Percentiles rank a stretch among this genome's conserved stretches.
Conservation (phyloP, 2,888 invertebrate species). For the Hirtodrosophila cameraria region DNA sequence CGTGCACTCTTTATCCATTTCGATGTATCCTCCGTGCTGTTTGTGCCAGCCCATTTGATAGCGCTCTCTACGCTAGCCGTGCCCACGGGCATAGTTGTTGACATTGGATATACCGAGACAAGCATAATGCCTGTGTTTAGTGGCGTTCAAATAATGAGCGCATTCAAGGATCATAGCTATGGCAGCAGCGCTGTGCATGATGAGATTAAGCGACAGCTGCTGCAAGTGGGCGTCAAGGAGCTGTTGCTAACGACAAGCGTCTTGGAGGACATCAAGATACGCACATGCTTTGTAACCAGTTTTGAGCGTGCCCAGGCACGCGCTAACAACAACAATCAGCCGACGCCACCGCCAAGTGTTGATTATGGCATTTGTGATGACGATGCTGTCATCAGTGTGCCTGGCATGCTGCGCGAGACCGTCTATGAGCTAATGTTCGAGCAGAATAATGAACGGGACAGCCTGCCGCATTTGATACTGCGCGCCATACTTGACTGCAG, state of each 20-base stretch:
- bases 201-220: slow-evolving; percentile 86
- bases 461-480: slow-evolving; percentile 93
- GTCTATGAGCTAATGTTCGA: slow-evolving; percentile 94
- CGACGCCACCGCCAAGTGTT: slow-evolving; percentile 86
- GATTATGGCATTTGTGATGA: slow-evolving; percentile 88
- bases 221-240: slow-evolving; percentile 84
- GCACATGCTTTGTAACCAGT: slow-evolving; percentile 94
- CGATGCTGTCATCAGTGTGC: slow-evolving; percentile 86
- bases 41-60: slow-evolving; percentile 94
- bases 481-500: slow-evolving; percentile 93
- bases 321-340: slow-evolving; percentile 82
- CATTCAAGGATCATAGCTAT: slow-evolving; percentile 92
- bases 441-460: slow-evolving; percentile 91
- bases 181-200: slow-evolving; percentile 90
- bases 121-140: slow-evolving; percentile 93
- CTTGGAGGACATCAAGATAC: slow-evolving; percentile 92
- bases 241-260: slow-evolving; percentile 85
- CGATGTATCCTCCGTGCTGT: slow-evolving; percentile 92
- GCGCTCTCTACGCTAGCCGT: slow-evolving; percentile 93
- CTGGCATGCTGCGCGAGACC: slow-evolving; percentile 90
- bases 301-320: slow-evolving; percentile 88
- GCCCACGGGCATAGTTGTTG: slow-evolving; percentile 92
- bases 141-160: slow-evolving; percentile 93
- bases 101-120: slow-evolving; percentile 94
- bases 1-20: slow-evolving; percentile 96